Base-by-base conservation (phyloP, 2,797 vertebrate genomes). In the Chloroceryle amazona region DNA sequence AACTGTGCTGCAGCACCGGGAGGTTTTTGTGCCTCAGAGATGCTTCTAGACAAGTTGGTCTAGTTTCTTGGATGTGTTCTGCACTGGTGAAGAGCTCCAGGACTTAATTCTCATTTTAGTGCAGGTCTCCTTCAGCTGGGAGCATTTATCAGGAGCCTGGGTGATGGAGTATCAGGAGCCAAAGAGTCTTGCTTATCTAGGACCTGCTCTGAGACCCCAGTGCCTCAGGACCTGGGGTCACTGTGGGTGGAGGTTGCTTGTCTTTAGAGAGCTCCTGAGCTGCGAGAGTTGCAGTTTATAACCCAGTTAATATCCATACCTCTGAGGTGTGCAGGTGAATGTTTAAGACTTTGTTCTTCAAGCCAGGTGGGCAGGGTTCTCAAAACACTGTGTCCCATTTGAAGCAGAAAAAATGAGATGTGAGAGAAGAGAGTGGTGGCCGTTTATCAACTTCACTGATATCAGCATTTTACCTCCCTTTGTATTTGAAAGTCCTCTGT, bases 381-480 rank as follows among this genome's bases (percentile, higher is more conserved):
- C 12, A 1, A 16, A 68, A 22, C 0, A 0, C 1, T 11, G 19
- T 0, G 0, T 73, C 51, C 42, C 37, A 21, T 61, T 90, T 91
- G 52, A 58, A 65, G 49, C 19, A 31, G 22, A 31, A 29, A 57
- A 91, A 65, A 33, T 16, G 60, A 75, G 51, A 68, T 1, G 2
- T 16, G 51, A 68, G 57, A 54, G 60, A 39, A 68, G 41, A 37
- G 20, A 1, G 1, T 3, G 18, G 22, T 49, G 49, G 2, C 6
- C 0, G 0, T 22, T 33, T 37, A 33, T 61, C 26, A 23, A 0
- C 44, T 15, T 41, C 41, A 41, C 41, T 41, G 41, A 41, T 15
- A 41, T 3, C 13, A 41, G 14, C 41, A 41, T 41, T 28, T 6
- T 19, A 13, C 5, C 14, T 29, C 12, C 3, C 28, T 6, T 4